Evolutionary conservation across 92 coral and sea anemone species (phyloP).

Genomic region (Palythoa caribaeorum): DNA sequence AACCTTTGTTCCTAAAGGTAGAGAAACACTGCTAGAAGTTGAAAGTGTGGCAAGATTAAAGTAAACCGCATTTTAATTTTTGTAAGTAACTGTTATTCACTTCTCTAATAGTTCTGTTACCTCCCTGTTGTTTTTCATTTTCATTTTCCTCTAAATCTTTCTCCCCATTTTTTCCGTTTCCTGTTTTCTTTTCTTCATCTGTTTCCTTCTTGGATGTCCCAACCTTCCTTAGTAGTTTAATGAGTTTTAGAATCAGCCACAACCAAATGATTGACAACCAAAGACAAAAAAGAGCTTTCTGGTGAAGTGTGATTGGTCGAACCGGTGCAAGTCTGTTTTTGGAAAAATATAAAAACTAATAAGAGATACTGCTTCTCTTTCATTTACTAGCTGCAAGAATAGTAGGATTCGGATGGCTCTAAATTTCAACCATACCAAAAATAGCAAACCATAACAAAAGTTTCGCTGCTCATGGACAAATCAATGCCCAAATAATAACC

Average conservation of each 20-base stretch:
- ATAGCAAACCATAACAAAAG: too few species aligned
- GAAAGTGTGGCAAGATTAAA: background rate
- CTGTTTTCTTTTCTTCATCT: conserved; percentile 38
- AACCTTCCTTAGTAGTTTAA: conserved; percentile 59
- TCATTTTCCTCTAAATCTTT: background rate
- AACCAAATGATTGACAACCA: conserved; percentile 78
- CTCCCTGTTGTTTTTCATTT: conserved; percentile 9
- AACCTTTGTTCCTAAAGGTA: too few species aligned
- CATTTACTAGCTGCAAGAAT: background rate
- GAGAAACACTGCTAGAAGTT: background rate
- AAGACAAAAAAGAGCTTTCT: conserved; percentile 88
- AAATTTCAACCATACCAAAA: too few species aligned
- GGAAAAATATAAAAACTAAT: background rate
- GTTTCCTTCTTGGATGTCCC: conserved; percentile 55
- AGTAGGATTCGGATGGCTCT: too few species aligned
- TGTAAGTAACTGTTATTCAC: background rate
- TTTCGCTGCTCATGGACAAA: too few species aligned
- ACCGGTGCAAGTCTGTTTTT: conserved; percentile 75
- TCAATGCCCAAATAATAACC: too few species aligned
- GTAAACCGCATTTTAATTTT: background rate
- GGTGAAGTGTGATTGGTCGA: conserved; percentile 95
- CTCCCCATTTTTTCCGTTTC: conserved; percentile 16
- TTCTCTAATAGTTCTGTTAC: background rate
- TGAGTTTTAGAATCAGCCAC: conserved; percentile 63
- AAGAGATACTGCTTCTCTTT: background rate